phyloP scores from a whole-genome alignment of 2,797 vertebrate species.

The Perodicticus potto region DNA sequence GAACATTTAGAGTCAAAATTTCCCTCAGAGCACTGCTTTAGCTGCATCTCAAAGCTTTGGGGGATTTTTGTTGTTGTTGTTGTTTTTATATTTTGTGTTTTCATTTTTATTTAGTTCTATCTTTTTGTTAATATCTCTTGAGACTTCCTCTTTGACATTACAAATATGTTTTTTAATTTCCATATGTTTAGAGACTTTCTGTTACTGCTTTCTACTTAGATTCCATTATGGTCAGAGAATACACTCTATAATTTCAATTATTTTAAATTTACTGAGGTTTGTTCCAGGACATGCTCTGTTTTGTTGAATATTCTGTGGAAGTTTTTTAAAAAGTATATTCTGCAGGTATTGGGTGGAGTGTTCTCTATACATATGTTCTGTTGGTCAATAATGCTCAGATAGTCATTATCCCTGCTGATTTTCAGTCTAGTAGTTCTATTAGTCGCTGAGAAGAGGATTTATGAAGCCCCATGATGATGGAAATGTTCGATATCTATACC shows the following conservation, averaged over 20 bases:
- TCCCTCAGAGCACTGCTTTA: not conserved
- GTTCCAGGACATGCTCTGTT: not conserved
- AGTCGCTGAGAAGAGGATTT: not conserved
- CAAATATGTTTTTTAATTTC: not conserved
- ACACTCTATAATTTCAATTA: not conserved
- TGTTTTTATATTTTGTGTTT: not conserved
- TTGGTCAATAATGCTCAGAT: not conserved
- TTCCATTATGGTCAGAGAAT: not conserved
- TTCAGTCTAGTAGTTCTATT: not conserved
- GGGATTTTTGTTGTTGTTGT: no score
- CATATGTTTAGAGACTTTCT: not conserved
- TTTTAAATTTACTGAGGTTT: not conserved
- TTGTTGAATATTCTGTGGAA: not conserved
- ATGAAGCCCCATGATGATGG: not conserved
- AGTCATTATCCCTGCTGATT: not conserved
- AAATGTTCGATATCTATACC: not conserved
- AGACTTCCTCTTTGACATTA: not conserved
- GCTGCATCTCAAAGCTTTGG: not conserved
- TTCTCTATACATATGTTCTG: not conserved
- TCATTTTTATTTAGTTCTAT: not conserved
- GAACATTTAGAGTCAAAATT: not conserved
- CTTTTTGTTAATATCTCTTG: not conserved
- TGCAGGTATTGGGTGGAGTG: not conserved
- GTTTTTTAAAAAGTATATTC: not conserved
- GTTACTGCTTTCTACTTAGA: not conserved